Percentiles rank a stretch among this genome's conserved stretches.
Evolutionary conservation across 2,888 invertebrate genomes (phyloP).

Genomic region (Papilio protenor): DNA sequence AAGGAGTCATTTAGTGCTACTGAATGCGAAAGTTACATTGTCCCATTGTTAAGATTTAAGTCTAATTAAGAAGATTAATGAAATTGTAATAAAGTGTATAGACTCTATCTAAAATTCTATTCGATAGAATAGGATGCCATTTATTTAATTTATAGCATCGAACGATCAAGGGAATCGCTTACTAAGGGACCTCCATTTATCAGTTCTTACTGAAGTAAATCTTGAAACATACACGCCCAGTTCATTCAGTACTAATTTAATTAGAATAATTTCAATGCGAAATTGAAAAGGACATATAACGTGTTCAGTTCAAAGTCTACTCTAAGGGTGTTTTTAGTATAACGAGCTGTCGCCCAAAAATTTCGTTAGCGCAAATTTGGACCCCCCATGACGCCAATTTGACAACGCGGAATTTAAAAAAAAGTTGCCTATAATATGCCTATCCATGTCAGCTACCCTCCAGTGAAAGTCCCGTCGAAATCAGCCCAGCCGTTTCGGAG

Average conservation of each 20-base stretch:
- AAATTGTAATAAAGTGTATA: neutral
- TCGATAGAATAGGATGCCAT: neutral
- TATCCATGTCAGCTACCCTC: no score
- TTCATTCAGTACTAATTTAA: neutral
- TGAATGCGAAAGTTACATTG: neutral
- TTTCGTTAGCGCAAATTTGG: no score
- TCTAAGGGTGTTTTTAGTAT: no score
- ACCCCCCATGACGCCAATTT: no score
- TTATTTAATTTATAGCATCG: neutral
- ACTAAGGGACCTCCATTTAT: neutral
- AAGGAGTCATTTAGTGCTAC: no score
- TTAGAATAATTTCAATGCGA: neutral
- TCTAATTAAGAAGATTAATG: neutral
- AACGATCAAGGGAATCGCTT: neutral
- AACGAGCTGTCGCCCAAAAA: no score
- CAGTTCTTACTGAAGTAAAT: neutral
- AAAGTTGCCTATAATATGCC: no score
- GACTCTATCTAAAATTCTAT: neutral
- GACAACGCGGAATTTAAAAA: no score
- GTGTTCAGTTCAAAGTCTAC: no score
- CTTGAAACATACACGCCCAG: neutral
- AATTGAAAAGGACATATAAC: no score
- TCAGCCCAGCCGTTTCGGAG: no score
- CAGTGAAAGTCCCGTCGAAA: no score
- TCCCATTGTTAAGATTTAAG: neutral